Evolutionary conservation across 1,140 invertebrate genomes (phyloP).

Genomic region (Holotrichia oblita): DNA sequence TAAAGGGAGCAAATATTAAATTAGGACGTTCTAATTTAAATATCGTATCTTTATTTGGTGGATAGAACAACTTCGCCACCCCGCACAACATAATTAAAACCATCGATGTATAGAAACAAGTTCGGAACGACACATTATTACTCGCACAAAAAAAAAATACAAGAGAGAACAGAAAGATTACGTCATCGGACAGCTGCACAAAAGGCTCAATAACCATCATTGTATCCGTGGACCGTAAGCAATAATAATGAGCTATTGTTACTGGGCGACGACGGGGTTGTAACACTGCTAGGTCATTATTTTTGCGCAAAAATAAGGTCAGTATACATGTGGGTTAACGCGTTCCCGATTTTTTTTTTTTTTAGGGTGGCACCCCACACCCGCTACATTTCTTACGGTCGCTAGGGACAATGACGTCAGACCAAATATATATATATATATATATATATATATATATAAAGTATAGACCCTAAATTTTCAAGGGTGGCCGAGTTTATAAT

Average conservation of each 20-base stretch:
- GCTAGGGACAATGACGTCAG: constrained; percentile 8
- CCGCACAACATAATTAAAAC: no score
- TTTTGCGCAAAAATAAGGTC: constrained; percentile 20
- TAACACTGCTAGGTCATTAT: not conserved
- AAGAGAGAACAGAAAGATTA: not conserved
- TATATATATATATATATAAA: no score
- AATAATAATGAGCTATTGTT: constrained; percentile 3
- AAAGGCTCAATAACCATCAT: not conserved
- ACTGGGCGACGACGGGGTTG: not conserved
- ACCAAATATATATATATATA: no score
- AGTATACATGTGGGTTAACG: not conserved
- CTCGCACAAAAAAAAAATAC: not conserved
- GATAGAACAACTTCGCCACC: no score
- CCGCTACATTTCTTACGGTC: not conserved
- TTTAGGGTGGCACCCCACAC: constrained; percentile 4
- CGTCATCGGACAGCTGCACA: constrained; percentile 14
- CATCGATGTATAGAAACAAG: no score
- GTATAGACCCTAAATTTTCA: no score
- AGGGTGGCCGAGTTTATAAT: no score
- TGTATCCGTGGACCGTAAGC: not conserved
- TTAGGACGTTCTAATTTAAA: no score
- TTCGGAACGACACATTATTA: not conserved
- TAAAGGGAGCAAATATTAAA: no score
- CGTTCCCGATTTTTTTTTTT: not conserved
- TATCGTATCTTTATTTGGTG: no score